Evolutionary conservation across 2,113 vertebrate species (phyloP).

Genomic region (Stegastes partitus): DNA sequence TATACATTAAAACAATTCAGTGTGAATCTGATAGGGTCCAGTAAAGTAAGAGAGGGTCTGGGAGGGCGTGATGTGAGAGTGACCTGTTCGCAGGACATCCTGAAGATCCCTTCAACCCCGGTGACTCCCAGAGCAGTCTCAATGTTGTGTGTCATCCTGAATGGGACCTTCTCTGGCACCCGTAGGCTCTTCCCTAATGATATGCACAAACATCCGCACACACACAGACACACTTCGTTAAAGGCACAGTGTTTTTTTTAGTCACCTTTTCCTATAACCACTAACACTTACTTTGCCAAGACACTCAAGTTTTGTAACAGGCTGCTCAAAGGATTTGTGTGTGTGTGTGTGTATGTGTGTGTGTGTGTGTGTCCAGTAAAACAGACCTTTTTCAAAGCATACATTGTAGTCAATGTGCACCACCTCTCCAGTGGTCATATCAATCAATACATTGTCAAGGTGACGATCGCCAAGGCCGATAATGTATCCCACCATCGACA

Average conservation of each 20-base stretch:
- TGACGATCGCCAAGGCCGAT: constrained; percentile 98
- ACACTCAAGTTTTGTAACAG: too few species aligned
- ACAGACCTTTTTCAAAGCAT: constrained; percentile 97
- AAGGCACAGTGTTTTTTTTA: too few species aligned
- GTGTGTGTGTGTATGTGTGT: too few species aligned
- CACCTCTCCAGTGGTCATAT: constrained; percentile 99
- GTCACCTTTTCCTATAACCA: too few species aligned
- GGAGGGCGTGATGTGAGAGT: neutral
- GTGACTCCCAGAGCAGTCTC: constrained; percentile 96
- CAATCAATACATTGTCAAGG: constrained; percentile 98
- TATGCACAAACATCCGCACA: neutral
- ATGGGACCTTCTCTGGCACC: constrained; percentile 98
- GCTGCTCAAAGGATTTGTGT: too few species aligned
- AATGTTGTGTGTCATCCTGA: constrained; percentile 99
- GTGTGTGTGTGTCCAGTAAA: neutral
- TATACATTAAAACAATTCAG: too few species aligned
- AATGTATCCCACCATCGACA: constrained; percentile 99
- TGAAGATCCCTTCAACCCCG: constrained; percentile 97
- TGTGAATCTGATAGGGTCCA: too few species aligned
- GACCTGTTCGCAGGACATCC: constrained; percentile 98
- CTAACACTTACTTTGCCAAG: too few species aligned
- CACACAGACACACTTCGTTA: too few species aligned
- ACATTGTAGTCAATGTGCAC: constrained; percentile 99
- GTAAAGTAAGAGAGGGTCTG: too few species aligned
- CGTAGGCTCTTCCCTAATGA: constrained; percentile 94